Base-by-base conservation (phyloP, 2,888 invertebrate species). In the Dasysyrphus albostriatus region DNA sequence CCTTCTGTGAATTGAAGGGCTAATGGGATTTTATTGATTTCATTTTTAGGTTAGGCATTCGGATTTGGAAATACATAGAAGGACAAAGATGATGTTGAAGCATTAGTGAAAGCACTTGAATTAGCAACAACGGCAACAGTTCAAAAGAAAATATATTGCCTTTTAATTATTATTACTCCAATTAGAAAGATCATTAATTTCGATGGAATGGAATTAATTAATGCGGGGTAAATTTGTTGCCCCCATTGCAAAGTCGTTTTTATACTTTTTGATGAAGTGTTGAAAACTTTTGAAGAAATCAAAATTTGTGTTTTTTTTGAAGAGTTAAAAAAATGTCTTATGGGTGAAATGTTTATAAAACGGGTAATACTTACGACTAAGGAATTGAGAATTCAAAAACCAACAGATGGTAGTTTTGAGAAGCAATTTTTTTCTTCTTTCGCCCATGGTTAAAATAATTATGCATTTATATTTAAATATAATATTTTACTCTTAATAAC, bases 1-100 rank as follows among this genome's bases (percentile, higher is more conserved):
- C 16, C 14, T 59, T 34, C 4, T 5, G 42, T 39, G 47, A 69
- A 70, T 70, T 49, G 12, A 14, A 10, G 61, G 61, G 75, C 69
- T 69, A 32, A 47, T 69, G 67, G 69, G 59, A 32, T 69, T 81
- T 67, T 81, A 75, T 81, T 61, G 81, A 81, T 81, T 74, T 67
- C 49, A 10, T 29, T 67, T 34, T 47, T 24, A 19, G 67, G 4
- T 37, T 67, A 32, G 16, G 5, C 16, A 1, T 12, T 72, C 14
- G 61, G 56, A 75, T 44, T 76, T 58, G 47, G 37, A 67, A 58
- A 58, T 65, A 44, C 7, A 32, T 54, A 56, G 54, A 75, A 12
- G 44, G 37, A 47, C 14, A 44, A 32, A 10, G 3, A 47, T 32
- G n/a, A 16, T 47, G 29, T 34, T 34, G 12, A 34, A 14, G 34